Evolutionary conservation across 2,797 vertebrate species (phyloP), one percentile per base, ranked within the genome.

Genomic region (Pangasius krempfi): DNA sequence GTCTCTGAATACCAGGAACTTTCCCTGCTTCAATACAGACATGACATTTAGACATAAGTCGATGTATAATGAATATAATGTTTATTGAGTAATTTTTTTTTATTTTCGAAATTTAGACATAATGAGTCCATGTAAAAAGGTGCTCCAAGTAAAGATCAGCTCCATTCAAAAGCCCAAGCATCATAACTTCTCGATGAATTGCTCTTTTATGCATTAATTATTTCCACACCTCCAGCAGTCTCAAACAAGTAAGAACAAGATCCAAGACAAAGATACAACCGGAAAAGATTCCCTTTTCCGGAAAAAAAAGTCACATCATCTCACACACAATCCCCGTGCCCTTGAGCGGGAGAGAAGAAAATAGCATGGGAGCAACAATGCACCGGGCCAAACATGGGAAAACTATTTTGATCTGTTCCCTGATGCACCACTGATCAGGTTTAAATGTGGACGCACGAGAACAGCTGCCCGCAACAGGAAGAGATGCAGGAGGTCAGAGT

Each of bases 321-420:
- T 94, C 93, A 94, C 91, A 90, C 89, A 90, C 95, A 90, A 83
- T 88, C 87, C 83, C 70, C 27, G 82, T 93, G 93, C 91, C 94
- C 92, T 94, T 95, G 89, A 94, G 93, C 87, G 92, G 78, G 70
- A 91, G 89, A 93, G 92, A 91, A 87, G 92, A 92, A 95, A 96
- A 95, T 91, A 96, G 94, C 92, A 92, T 81, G 87, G 93, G 91
- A 92, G 93, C 91, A 95, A 96, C 6, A 91, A 94, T 89, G 93
- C 93, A 89, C 92, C 91, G 78, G 86, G 91, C 95, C 95, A 95
- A 97, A 97, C 94, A 97, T 95, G 96, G 96, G 93, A 94, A 96
- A 97, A 96, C 93, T 94, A 97, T 96, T 96, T 95, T 87, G 90
- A 94, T 94, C 90, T 60, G 88, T 92, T 95, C 90, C 88, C 93